These are phyloP conservation scores for Rhinatrema bivittatum DNA, from an alignment of 2,797 vertebrate genomes.

Conservation along the genomic window DNA sequence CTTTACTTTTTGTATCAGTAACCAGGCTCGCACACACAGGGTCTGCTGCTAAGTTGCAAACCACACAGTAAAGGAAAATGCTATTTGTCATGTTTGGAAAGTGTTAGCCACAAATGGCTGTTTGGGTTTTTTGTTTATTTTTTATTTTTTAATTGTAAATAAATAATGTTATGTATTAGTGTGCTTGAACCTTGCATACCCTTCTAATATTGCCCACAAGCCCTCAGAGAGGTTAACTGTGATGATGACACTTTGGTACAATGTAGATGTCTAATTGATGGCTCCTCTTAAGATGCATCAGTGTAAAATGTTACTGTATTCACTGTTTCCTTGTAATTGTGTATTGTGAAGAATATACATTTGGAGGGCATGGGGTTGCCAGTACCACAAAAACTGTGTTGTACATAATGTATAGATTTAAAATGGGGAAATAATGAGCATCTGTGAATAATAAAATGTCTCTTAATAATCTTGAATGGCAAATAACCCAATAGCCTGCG, in stretches of 20 bases:
- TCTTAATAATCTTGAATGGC: constrained; percentile 72
- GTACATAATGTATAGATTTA: constrained; percentile 91
- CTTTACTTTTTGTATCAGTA: constrained; percentile 74
- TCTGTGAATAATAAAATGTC: constrained; percentile 76
- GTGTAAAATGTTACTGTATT: constrained; percentile 88
- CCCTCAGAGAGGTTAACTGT: constrained; percentile 70
- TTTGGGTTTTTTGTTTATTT: constrained; percentile 33
- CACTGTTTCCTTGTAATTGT: constrained; percentile 92
- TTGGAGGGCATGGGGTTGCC: constrained; percentile 75
- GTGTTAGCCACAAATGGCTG: constrained; percentile 56
- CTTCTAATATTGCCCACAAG: constrained; percentile 64
- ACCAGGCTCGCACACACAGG: constrained; percentile 68
- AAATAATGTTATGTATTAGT: constrained; percentile 80
- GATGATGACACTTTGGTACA: constrained; percentile 72
- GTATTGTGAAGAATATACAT: constrained; percentile 89
- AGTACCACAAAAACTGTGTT: constrained; percentile 87
- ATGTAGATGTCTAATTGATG: constrained; percentile 78
- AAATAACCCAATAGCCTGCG: constrained; percentile 72
- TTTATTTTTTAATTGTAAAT: constrained; percentile 68
- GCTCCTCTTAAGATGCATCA: constrained; percentile 79
- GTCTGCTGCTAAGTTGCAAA: constrained; percentile 71
- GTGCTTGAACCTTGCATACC: constrained; percentile 88
- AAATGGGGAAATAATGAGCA: constrained; percentile 78
- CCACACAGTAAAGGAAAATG: constrained; percentile 59
- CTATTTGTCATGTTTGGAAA: constrained; percentile 59